Percentiles rank a stretch among this genome's conserved stretches.
phyloP scores from a whole-genome alignment of 1,140 invertebrate species.

The Phymastichus coffea region DNA sequence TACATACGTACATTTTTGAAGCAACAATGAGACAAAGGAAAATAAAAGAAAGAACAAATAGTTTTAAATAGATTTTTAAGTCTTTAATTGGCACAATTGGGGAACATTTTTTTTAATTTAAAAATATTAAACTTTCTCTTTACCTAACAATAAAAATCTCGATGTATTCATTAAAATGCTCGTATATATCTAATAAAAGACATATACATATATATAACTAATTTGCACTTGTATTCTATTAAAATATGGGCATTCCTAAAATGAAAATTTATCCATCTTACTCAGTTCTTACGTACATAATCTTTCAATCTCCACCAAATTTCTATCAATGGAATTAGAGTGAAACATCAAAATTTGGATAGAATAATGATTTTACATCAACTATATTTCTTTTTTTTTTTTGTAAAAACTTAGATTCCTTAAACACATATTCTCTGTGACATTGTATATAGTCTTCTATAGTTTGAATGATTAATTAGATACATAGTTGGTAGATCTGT shows the following conservation, averaged over 20 bases:
- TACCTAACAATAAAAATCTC: slow-evolving; percentile 28
- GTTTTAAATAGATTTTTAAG: slow-evolving; percentile 25
- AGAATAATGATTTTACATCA: too few species aligned
- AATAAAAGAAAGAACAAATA: too few species aligned
- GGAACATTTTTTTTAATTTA: slow-evolving; percentile 23
- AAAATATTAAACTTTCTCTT: slow-evolving; percentile 28
- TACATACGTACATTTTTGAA: too few species aligned
- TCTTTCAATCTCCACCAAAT: background rate
- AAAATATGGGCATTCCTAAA: background rate
- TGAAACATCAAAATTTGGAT: slow-evolving; percentile 5
- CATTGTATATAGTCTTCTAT: too few species aligned
- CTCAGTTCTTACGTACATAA: background rate
- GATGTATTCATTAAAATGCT: slow-evolving; percentile 23
- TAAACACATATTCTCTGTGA: too few species aligned
- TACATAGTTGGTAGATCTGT: too few species aligned
- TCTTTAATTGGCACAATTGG: slow-evolving; percentile 30
- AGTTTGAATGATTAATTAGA: too few species aligned
- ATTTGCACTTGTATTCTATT: background rate
- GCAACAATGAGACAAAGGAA: too few species aligned
- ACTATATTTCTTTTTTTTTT: too few species aligned
- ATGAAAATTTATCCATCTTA: slow-evolving; percentile 4
- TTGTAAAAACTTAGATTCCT: too few species aligned
- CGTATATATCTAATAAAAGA: slow-evolving; percentile 18
- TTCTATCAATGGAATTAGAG: background rate
- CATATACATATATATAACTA: slow-evolving; percentile 16